Conservation (phyloP, 2,797 vertebrate species). For the Gambusia yucatana region DNA sequence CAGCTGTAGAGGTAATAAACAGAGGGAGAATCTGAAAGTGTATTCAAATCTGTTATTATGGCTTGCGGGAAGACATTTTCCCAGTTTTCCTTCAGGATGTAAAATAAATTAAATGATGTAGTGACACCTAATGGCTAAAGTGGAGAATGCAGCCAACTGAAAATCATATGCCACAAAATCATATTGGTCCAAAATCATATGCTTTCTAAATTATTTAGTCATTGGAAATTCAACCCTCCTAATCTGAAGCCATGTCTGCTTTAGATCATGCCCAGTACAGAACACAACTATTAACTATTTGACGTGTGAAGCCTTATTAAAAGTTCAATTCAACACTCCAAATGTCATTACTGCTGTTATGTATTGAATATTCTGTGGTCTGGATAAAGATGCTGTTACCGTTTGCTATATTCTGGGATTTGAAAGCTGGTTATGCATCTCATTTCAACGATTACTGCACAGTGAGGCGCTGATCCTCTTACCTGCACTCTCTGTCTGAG, state of each 20-base stretch:
- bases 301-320: not conserved
- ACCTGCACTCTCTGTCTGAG: conserved; percentile 93
- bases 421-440: not conserved
- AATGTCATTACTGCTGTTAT: not conserved
- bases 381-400: not conserved
- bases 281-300: not conserved
- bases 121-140: not conserved
- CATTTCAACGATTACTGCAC: not conserved
- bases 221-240: not conserved
- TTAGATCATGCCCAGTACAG: not conserved
- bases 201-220: not conserved
- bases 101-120: not conserved
- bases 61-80: not conserved
- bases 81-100: not conserved
- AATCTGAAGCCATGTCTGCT: not conserved
- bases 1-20: not conserved
- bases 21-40: not conserved
- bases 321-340: not conserved
- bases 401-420: not conserved
- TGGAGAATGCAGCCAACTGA: not conserved
- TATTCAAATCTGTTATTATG: not conserved
- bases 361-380: not conserved
- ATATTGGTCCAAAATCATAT: no score
- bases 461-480: conserved; percentile 22
- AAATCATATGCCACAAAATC: not conserved